Evolutionary conservation across 2,113 vertebrate genomes (phyloP), one percentile per base, ranked within the genome.

Genomic region (Cinclus cinclus): DNA sequence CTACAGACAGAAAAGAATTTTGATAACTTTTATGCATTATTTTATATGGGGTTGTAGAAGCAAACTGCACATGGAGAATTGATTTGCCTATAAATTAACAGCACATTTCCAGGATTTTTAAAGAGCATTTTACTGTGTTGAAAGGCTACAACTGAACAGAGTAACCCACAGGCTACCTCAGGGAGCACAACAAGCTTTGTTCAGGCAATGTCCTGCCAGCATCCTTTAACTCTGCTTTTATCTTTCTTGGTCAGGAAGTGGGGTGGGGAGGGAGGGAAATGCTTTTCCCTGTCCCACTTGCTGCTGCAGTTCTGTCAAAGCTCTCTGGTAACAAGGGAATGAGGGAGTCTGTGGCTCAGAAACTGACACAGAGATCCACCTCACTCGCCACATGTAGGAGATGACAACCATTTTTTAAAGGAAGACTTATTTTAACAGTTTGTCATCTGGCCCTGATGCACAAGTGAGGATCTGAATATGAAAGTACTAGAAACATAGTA

Each of bases 201-300:
- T 46, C 68, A 44, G 41, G 16, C 59, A 58, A 15, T 62, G 41
- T 70, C 56, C 62, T 71, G 30, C 65, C 25, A 9, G 44, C 70
- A 27, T 90, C 49, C 74, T 82, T 93, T 82, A 71, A 68, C 28
- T 84, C 46, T 91, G 31, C 75, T 93, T 96, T 95, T 83, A 56
- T 76, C 53, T 80, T 77, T 83, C 63, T 47, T 2, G 0, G 27
- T 83, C 84, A 55, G 80, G 74, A 91, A 83, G 22, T 33, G 41
- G 50, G 28, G 28, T 28, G 56, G 80, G 41, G 30, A 80, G 37
- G 13, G 28, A 83, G 39, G 70, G 67, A 92, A 90, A 33, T 70
- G 63, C 14, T 77, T 77, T 62, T 91, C 78, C 62, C 35, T 63
- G 33, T 78, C 35, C 44, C 71, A 47, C 0, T 0, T 96, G 81